These are phyloP conservation scores for Temnothorax ravouxi DNA, from an alignment of 2,888 invertebrate genomes.

Conservation along the genomic window DNA sequence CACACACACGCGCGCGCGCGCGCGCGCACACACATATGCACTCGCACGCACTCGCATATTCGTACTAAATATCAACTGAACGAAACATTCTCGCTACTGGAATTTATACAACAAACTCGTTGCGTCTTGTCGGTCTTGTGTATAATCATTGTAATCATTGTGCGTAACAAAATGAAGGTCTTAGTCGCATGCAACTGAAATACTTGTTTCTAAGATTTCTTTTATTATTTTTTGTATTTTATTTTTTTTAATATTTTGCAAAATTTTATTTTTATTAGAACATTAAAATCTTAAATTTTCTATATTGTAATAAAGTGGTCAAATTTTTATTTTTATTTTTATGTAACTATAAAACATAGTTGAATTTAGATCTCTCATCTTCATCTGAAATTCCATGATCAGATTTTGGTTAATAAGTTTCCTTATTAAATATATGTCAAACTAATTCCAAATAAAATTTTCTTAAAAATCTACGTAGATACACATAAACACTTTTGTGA, in stretches of 20 bases:
- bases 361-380: not conserved
- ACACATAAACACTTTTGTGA: not conserved
- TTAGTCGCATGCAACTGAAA: not conserved
- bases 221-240: not conserved
- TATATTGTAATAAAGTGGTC: not conserved
- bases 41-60: not conserved
- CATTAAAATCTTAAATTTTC: not conserved
- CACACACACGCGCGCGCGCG: not conserved
- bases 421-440: constrained; percentile 8
- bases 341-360: not conserved
- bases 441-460: not conserved
- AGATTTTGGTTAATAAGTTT: not conserved
- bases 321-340: not conserved
- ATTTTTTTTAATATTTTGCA: not conserved
- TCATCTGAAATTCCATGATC: not conserved
- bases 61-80: constrained; percentile 32
- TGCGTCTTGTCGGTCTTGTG: not conserved
- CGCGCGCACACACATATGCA: not conserved
- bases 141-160: constrained; percentile 29
- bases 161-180: constrained; percentile 21
- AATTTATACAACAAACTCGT: constrained; percentile 4
- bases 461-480: not conserved
- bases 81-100: constrained; percentile 11
- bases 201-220: not conserved
- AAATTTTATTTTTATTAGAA: not conserved